Percentiles rank a stretch among this genome's conserved stretches.
Conservation (phyloP, 1,140 invertebrate species). For the Scaptomyza graminum region DNA sequence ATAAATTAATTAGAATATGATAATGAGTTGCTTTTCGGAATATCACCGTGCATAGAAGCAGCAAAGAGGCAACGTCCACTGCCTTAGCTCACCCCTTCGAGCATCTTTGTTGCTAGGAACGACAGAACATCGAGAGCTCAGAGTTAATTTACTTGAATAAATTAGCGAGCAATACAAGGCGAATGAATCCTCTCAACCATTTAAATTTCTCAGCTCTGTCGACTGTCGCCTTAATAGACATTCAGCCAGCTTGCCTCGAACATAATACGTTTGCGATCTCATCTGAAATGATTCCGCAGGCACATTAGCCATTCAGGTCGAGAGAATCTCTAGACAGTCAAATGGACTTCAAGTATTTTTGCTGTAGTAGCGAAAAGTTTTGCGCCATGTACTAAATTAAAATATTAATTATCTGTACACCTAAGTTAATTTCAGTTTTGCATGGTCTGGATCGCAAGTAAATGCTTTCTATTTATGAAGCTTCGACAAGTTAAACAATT, state of each 20-base stretch:
- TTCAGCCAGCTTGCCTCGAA: neutral
- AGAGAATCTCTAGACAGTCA: conserved; percentile 14
- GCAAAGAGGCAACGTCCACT: conserved; percentile 1
- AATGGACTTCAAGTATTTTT: conserved; percentile 23
- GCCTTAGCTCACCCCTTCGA: neutral
- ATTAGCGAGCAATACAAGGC: conserved; percentile 67
- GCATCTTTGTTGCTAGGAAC: conserved; percentile 14
- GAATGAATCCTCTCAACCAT: conserved; percentile 34
- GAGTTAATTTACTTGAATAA: conserved; percentile 79
- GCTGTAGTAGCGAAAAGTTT: conserved; percentile 4
- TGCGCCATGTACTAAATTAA: conserved; percentile 36
- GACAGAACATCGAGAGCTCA: conserved; percentile 32
- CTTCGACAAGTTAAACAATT: neutral
- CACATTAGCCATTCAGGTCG: conserved; percentile 15
- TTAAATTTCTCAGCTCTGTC: conserved; percentile 40
- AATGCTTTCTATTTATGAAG: conserved; percentile 6
- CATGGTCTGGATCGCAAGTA: conserved; percentile 14
- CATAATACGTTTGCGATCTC: conserved; percentile 21
- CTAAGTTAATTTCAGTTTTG: conserved; percentile 30
- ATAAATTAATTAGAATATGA: conserved; percentile 83
- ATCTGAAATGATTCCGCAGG: conserved; percentile 23
- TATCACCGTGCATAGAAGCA: conserved; percentile 23
- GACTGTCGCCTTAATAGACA: neutral
- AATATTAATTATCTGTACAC: conserved; percentile 42
- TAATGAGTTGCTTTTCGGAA: conserved; percentile 66